These are phyloP conservation scores for Hippopotamyrus pictus DNA, from an alignment of 2,797 vertebrate species.

Conservation along the genomic window DNA sequence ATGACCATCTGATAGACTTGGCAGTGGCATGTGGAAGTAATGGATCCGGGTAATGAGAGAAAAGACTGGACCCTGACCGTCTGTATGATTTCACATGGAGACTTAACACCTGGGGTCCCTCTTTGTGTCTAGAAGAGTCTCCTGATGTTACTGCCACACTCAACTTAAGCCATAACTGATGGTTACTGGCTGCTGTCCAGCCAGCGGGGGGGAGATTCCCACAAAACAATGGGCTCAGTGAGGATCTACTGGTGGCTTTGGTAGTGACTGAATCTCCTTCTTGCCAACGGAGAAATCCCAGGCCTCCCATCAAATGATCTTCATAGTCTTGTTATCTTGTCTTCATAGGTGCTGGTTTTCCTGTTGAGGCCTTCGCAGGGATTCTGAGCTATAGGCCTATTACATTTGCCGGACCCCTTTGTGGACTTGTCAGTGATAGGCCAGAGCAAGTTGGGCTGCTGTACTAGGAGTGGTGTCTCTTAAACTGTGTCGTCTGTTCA, in stretches of 20 bases:
- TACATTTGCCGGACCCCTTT: background rate
- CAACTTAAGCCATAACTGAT: background rate
- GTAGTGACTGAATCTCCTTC: slow-evolving; percentile 52
- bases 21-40: background rate
- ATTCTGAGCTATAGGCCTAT: background rate
- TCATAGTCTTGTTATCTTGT: slow-evolving; percentile 15
- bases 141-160: background rate
- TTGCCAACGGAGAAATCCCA: slow-evolving; percentile 46
- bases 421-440: slow-evolving; percentile 36
- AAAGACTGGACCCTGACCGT: background rate
- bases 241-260: slow-evolving; percentile 55
- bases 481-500: slow-evolving; percentile 56
- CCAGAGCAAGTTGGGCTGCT: slow-evolving; percentile 54
- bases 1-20: background rate
- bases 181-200: background rate
- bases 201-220: slow-evolving; percentile 31
- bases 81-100: background rate
- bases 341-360: slow-evolving; percentile 13
- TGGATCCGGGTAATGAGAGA: background rate
- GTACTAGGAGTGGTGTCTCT: slow-evolving; percentile 56
- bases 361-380: background rate
- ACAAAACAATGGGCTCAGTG: slow-evolving; percentile 56
- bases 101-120: background rate
- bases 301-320: slow-evolving; percentile 55
- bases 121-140: background rate